phyloP scores from a whole-genome alignment of 2,797 vertebrate species.

The Cottoperca gobio region DNA sequence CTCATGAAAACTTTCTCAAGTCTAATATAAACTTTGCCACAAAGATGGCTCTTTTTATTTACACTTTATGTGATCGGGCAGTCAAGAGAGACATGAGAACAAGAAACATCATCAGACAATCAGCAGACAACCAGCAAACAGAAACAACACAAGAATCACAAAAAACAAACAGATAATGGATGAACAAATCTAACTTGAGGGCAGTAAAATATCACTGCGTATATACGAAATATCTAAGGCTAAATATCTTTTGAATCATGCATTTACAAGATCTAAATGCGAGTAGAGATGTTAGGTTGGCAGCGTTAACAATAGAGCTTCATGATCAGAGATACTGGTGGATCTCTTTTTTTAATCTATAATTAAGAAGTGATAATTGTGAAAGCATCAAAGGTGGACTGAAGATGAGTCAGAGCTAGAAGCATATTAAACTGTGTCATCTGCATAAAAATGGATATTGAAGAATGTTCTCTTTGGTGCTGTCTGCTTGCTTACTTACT shows the following conservation, averaged over 20 bases:
- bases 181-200: background rate
- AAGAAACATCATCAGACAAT: background rate
- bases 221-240: background rate
- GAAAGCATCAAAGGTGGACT: no score
- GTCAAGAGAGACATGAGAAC: background rate
- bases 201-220: background rate
- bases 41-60: background rate
- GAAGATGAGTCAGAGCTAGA: no score
- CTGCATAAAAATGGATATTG: no score
- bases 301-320: background rate
- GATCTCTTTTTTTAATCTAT: no score
- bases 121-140: background rate
- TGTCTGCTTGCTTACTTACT: no score
- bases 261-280: background rate
- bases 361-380: no score
- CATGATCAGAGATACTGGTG: no score
- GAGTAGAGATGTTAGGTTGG: no score
- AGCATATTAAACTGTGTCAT: no score
- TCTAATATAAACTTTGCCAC: background rate
- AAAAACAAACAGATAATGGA: background rate
- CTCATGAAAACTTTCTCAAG: background rate
- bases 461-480: no score
- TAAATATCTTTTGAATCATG: background rate
- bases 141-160: background rate
- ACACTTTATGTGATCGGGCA: background rate